phyloP scores from a whole-genome alignment of 2,888 invertebrate species.

The Pheosia gnoma region DNA sequence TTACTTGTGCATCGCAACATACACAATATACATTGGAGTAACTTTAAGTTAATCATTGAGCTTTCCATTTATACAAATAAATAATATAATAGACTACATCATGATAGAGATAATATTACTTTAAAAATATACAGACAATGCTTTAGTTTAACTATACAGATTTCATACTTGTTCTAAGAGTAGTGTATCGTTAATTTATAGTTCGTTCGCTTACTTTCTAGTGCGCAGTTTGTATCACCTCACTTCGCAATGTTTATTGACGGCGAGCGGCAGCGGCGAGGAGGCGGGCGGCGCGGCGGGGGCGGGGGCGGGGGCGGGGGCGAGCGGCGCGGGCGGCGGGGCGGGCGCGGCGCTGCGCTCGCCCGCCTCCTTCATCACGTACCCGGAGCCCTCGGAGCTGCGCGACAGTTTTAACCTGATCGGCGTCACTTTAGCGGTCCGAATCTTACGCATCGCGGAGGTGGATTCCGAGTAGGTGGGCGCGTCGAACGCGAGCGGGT shows the following conservation, averaged over 20 bases:
- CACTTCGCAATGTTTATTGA: constrained; percentile 93
- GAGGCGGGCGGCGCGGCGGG: constrained; percentile 35
- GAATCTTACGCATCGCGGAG: constrained; percentile 82
- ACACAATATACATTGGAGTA: constrained; percentile 75
- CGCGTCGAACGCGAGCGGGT: constrained; percentile 74
- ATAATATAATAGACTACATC: constrained; percentile 69
- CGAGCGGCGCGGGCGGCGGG: constrained; percentile 22
- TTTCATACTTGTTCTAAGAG: constrained; percentile 46
- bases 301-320: constrained; percentile 39
- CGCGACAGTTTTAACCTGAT: constrained; percentile 93
- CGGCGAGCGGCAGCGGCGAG: constrained; percentile 77
- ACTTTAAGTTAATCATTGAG: constrained; percentile 82
- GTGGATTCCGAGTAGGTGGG: constrained; percentile 69
- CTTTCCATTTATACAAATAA: constrained; percentile 83
- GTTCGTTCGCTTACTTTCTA: constrained; percentile 16
- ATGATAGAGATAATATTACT: constrained; percentile 54
- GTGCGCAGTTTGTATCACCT: constrained; percentile 88
- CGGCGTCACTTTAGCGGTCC: constrained; percentile 88
- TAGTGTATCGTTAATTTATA: constrained; percentile 7
- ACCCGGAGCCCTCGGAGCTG: constrained; percentile 90
- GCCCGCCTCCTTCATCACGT: constrained; percentile 82
- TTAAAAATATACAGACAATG: constrained; percentile 66
- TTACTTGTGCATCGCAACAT: constrained; percentile 72
- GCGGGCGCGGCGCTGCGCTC: constrained; percentile 49
- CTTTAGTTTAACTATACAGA: constrained; percentile 54